Evolutionary conservation across 1,140 invertebrate genomes (phyloP), one percentile per base, ranked within the genome.

Genomic region (Drosophila trapezifrons): DNA sequence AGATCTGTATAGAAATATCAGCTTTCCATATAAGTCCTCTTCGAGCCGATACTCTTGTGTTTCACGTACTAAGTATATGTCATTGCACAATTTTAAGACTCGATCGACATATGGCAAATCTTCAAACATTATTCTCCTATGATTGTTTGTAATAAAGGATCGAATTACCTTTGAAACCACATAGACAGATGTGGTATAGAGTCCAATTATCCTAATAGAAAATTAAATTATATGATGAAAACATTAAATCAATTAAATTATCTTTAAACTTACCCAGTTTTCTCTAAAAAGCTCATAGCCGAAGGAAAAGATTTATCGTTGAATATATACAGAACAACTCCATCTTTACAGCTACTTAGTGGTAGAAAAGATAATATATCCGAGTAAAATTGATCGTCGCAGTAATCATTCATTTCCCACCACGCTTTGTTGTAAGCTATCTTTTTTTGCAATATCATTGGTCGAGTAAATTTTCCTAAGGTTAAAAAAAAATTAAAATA

Each of bases 11-110:
- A 94, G 42, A 95, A 99, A 99, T 78, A 99, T 96, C 17, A 99
- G 93, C 94, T 99, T 99, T 4, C 98, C 98, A 92, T 99, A 99
- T 10, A 99, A 94, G 91, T 99, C 98, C 93, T 99, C 98, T 93
- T 99, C 99, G 8, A 99, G 93, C n/a, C 95, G 94, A 69, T 98
- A 95, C 90, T 99, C 98, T 25, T 96, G 94, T 45, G 97, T 97
- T 93, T 99, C 98, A 15, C 99, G 95, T 2, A 99, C 98, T 80
- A 99, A 93, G 92, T 99, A 99, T 74, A 99, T 98, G 91, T 99
- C 98, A 57, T 98, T 94, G 91, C 97, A 98, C 2, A 99, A 94
- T 91, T 97, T 95, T n/a, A 99, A 93, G 38, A 99, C 95, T 82
- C 98, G 93, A 92, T 99, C 98, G 3, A 99, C 98, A 92, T 98